Evolutionary conservation across 1,140 invertebrate genomes (phyloP).

Genomic region (Saccostrea glomerata): DNA sequence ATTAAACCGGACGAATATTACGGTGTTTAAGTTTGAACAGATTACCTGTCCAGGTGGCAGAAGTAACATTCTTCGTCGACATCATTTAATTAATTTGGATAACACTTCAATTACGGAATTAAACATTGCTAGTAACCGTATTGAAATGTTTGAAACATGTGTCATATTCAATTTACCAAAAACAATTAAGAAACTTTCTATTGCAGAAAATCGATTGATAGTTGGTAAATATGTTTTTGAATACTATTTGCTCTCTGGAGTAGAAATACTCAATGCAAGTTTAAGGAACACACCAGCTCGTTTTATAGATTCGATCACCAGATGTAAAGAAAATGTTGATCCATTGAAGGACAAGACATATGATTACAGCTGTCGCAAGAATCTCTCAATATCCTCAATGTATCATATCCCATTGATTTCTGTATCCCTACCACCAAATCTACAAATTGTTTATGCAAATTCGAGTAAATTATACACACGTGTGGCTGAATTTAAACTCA

Average conservation of each 20-base stretch:
- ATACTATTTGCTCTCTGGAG: not conserved
- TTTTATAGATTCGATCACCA: not conserved
- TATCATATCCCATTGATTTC: not conserved
- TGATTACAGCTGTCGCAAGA: not conserved
- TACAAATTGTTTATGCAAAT: not conserved
- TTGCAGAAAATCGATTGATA: constrained; percentile 4
- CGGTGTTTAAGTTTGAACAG: constrained; percentile 1
- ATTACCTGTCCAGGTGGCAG: not conserved
- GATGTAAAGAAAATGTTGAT: not conserved
- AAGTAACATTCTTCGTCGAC: constrained; percentile 2
- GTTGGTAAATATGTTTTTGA: not conserved
- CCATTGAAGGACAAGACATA: not conserved
- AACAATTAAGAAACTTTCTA: not conserved
- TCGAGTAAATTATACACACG: not conserved
- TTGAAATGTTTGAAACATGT: constrained; percentile 11
- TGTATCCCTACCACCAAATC: not conserved
- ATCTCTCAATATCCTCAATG: not conserved
- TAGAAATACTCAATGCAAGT: constrained; percentile 7
- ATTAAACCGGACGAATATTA: not conserved
- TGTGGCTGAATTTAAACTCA: not conserved
- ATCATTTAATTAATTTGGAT: not conserved
- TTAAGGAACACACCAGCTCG: not conserved
- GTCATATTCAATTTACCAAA: constrained; percentile 12
- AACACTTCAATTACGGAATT: not conserved
- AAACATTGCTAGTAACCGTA: not conserved